Base-by-base conservation (phyloP, 2,113 vertebrate species). In the Vombatus ursinus region DNA sequence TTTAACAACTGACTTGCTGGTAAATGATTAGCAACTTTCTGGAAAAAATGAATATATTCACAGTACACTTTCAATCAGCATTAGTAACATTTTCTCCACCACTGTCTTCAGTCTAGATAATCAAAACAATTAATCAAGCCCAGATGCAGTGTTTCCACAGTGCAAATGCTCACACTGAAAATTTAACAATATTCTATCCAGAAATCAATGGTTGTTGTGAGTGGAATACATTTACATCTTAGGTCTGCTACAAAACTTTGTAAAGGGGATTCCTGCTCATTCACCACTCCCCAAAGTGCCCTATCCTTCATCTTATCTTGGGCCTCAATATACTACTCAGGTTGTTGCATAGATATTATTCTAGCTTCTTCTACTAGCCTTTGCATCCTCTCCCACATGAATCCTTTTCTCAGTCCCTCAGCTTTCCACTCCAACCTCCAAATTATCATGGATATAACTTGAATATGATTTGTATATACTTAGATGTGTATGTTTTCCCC, bases 181-280 rank as follows among this genome's bases (percentile, higher is more conserved):
- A 28, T 61, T 61, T 11, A 61, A 11, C 28, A 61, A 94, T 84
- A 93, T 19, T 14, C 26, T 91, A 47, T 19, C n/a, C 90, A 91
- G 2, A 95, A 57, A 93, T 37, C 37, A 92, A 91, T 90, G 19
- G 1, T 61, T 49, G 1, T 31, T 52, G 37, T 93, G 7, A 93
- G 3, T 77, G 47, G 92, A 90, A 94, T 49, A 61, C 44, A 19
- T 54, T 90, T 93, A 92, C 54, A 89, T 92, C 92, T 3, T 84
- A 12, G 37, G 84, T 96, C 92, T 92, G 61, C 50, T 90, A 31
- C 47, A 95, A 95, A 96, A 92, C 61, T 92, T 10, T 94, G 0
- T 77, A n/a, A 77, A 19, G 68, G 37, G 37, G 14, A 77, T 77
- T 77, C 37, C 37, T n/a, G 68, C 16, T 77, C 37, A n/a, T 77